Evolutionary conservation across 2,888 invertebrate genomes (phyloP).

Genomic region (Pterostichus madidus): DNA sequence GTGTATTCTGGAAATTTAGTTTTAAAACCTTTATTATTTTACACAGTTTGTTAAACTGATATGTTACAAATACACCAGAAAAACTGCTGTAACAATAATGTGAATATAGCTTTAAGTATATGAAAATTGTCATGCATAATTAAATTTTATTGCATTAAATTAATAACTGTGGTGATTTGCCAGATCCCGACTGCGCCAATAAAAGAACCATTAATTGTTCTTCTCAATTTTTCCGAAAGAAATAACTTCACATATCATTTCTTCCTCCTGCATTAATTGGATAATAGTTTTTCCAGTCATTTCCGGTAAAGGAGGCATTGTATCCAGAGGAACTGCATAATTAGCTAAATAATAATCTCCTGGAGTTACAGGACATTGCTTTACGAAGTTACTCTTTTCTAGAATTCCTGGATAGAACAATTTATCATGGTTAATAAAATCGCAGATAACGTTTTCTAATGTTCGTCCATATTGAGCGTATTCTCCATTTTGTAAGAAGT

Average conservation of each 20-base stretch:
- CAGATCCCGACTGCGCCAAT: no score
- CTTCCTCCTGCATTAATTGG: background rate
- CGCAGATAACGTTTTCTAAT: conserved; percentile 1
- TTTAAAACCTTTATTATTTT: no score
- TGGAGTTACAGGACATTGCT: conserved; percentile 26
- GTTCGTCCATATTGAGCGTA: conserved; percentile 6
- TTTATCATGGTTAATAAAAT: conserved; percentile 32
- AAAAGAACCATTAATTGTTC: background rate
- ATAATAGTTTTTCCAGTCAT: background rate
- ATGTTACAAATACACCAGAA: no score
- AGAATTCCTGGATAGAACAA: conserved; percentile 49
- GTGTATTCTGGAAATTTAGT: no score
- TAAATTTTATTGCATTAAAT: no score
- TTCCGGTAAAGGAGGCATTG: conserved; percentile 15
- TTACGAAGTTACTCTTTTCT: conserved; percentile 38
- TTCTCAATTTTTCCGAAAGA: background rate
- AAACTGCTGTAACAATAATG: no score
- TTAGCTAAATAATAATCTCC: conserved; percentile 31
- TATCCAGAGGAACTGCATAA: conserved; percentile 38
- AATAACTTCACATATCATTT: background rate
- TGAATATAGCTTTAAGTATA: no score
- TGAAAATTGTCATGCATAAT: no score
- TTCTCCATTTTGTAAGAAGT: background rate
- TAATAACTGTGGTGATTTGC: no score
- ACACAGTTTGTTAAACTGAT: no score